Conservation (phyloP, 2,113 vertebrate species). For the Anser cygnoides region DNA sequence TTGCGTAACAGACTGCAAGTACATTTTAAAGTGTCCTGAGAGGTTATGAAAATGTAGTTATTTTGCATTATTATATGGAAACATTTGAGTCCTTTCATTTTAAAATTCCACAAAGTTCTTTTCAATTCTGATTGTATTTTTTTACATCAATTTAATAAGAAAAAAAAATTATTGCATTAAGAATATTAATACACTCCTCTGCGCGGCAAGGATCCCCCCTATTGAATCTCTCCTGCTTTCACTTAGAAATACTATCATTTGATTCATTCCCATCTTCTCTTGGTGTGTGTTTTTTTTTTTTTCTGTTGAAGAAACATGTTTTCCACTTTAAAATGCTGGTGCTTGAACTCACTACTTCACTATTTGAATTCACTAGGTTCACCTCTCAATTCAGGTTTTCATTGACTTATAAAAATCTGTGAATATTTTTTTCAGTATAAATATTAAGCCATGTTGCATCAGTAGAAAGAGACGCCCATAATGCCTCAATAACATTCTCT, state of each 20-base stretch:
- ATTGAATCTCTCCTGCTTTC: neutral
- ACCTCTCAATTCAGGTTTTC: neutral
- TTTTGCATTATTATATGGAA: neutral
- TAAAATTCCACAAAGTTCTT: neutral
- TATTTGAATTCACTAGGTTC: neutral
- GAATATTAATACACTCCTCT: neutral
- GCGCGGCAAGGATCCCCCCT: neutral
- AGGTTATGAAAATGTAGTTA: neutral
- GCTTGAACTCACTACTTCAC: neutral
- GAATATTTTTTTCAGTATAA: neutral
- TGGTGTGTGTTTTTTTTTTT: neutral
- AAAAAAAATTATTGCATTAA: neutral
- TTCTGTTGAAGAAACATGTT: neutral
- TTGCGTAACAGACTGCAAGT: neutral
- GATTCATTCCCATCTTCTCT: neutral
- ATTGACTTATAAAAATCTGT: neutral
- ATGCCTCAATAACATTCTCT: neutral
- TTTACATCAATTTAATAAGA: neutral
- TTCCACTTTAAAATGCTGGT: neutral
- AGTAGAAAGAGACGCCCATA: neutral
- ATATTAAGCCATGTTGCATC: neutral
- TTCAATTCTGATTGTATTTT: neutral
- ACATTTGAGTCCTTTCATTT: neutral
- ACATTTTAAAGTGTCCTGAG: neutral
- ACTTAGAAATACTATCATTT: neutral